Base-by-base conservation (phyloP, 2,113 vertebrate species). In the Polyodon spathula region DNA sequence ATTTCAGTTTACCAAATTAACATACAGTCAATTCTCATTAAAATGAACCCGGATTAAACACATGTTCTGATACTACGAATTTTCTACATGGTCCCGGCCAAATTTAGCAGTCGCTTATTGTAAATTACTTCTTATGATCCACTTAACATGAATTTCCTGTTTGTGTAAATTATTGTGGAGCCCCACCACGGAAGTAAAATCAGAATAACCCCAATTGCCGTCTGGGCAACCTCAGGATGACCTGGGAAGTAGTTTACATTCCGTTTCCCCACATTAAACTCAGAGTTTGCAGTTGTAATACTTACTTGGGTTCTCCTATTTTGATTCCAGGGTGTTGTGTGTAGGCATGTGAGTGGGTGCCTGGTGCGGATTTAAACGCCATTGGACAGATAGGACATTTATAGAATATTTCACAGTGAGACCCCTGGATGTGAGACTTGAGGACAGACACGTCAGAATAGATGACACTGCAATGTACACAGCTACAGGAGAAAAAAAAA, bases 301-400 rank as follows among this genome's bases (percentile, higher is more conserved):
- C 94, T 82, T 91, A 99, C 96, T 98, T 99, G 60, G 94, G 90
- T 67, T 98, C 94, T 60, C 90, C 95, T 71, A 96, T 88, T 82
- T 97, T 97, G 78, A 95, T 81, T 67, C 94, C 94, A 8, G 93
- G 93, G 76, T 99, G 96, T 66, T 99, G 95, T 11, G 93, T 94
- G 62, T 91, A 83, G 59, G 85, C 90, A 16, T 99, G 96, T 52
- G 96, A 95, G 69, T 95, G 93, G 15, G 94, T 97, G 67, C 92
- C 93, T 14, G 92, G 91, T 38, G 90, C 93, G 39, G 95, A 93
- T 75, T 99, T 99, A 79, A 99, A 99, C 38, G 96, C 96, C 95
- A 99, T 97, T 52, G 96, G 96, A 72, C 96, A 99, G 73, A 96
- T 91, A 27, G 94, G 84, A 80, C 96, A 99, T 85, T 99, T 99